Evolutionary conservation across 2,888 invertebrate genomes (phyloP).

Genomic region (Chymomyza fuscimana): DNA sequence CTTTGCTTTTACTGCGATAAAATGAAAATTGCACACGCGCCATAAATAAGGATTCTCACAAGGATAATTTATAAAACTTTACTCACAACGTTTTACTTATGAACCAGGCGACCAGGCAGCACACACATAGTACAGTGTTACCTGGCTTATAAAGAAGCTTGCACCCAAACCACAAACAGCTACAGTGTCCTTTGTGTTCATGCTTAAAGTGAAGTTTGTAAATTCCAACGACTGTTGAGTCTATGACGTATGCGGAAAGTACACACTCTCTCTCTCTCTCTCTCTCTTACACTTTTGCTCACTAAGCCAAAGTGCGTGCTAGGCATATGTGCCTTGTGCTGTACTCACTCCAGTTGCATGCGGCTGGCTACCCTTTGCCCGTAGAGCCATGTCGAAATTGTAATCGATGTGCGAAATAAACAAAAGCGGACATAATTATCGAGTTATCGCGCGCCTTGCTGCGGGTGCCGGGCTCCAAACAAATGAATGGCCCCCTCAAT

Average conservation of each 20-base stretch:
- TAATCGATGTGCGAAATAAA: slow-evolving; percentile 80
- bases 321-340: not conserved
- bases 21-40: slow-evolving; percentile 80
- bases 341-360: not conserved
- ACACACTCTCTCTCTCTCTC: not conserved
- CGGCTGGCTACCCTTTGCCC: not conserved
- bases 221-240: slow-evolving; percentile 55
- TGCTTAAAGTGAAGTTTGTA: slow-evolving; percentile 53
- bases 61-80: slow-evolving; percentile 80
- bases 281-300: not conserved
- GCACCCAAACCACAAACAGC: slow-evolving; percentile 29
- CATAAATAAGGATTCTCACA: slow-evolving; percentile 80
- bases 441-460: slow-evolving; percentile 79
- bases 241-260: slow-evolving; percentile 55
- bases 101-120: slow-evolving; percentile 52
- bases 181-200: slow-evolving; percentile 22
- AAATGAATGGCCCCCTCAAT: slow-evolving; percentile 22
- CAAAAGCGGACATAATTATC: slow-evolving; percentile 80
- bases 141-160: not conserved
- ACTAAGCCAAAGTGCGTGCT: not conserved
- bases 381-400: slow-evolving; percentile 67
- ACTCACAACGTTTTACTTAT: slow-evolving; percentile 76
- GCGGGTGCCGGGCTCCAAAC: slow-evolving; percentile 50
- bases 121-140: not conserved
- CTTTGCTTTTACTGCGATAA: slow-evolving; percentile 79